phyloP scores from a whole-genome alignment of 2,113 vertebrate species.

The Scomber japonicus region DNA sequence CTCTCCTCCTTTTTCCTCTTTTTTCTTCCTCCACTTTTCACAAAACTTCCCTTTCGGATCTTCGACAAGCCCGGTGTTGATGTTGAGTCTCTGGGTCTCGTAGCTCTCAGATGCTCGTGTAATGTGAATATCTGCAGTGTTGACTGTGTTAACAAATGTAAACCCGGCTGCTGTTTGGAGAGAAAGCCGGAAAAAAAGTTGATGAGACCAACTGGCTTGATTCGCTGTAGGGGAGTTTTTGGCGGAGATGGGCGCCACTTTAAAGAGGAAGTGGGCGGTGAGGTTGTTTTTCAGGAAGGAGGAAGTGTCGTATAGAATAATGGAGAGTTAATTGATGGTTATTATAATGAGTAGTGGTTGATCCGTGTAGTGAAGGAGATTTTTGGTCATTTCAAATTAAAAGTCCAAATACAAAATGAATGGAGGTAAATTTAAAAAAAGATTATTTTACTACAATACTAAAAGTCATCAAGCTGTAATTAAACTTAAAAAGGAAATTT shows the following conservation, averaged over 20 bases:
- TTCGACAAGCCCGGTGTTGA: conserved; percentile 51
- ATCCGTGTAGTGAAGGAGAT: too few species aligned
- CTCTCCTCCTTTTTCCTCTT: neutral
- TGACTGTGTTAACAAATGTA: conserved; percentile 63
- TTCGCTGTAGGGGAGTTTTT: conserved; percentile 16
- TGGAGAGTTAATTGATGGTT: neutral
- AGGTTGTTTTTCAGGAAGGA: conserved; percentile 18
- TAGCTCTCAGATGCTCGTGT: conserved; percentile 42
- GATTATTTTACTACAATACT: too few species aligned
- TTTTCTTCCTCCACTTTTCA: conserved; percentile 14
- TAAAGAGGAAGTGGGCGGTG: conserved; percentile 14
- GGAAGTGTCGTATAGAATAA: neutral
- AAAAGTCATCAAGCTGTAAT: too few species aligned
- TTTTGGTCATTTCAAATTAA: too few species aligned
- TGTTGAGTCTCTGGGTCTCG: conserved; percentile 49
- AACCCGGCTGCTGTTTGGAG: conserved; percentile 48
- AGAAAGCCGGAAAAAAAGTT: conserved; percentile 16
- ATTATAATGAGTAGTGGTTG: too few species aligned
- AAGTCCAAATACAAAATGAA: too few species aligned
- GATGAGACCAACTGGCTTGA: conserved; percentile 10
- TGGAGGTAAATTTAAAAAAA: too few species aligned
- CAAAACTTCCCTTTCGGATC: conserved; percentile 66
- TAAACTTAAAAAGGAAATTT: too few species aligned
- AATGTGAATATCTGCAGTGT: conserved; percentile 61
- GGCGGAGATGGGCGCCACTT: conserved; percentile 2